Conservation (phyloP, 2,888 invertebrate species). For the Ligdia adustata region DNA sequence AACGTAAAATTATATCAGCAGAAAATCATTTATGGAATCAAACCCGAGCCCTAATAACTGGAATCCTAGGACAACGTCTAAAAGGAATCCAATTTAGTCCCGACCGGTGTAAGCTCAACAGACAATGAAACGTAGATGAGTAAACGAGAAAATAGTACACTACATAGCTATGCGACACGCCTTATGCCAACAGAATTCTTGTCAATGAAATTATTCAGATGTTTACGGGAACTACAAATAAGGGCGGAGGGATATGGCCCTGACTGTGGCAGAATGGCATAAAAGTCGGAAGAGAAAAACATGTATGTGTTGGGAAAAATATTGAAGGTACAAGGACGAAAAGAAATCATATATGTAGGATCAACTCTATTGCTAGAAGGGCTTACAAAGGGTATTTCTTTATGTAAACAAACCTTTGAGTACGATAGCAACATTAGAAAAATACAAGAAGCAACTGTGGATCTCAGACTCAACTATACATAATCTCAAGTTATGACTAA, state of each 20-base stretch:
- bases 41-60: conserved; percentile 9
- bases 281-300: not conserved
- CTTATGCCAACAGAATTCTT: conserved; percentile 4
- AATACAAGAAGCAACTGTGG: too few relatives aligned
- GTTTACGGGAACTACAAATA: conserved; percentile 10
- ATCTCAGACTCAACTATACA: too few relatives aligned
- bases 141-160: conserved; percentile 14
- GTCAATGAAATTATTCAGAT: conserved; percentile 16
- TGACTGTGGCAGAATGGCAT: not conserved
- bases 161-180: conserved; percentile 12
- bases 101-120: conserved; percentile 12
- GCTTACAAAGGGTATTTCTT: too few relatives aligned
- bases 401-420: too few relatives aligned
- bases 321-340: too few relatives aligned
- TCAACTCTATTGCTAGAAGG: too few relatives aligned
- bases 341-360: too few relatives aligned
- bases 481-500: too few relatives aligned
- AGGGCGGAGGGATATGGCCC: not conserved
- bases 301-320: conserved; percentile 2
- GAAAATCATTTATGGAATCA: too few relatives aligned
- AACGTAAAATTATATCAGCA: not conserved
- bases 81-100: conserved; percentile 15
- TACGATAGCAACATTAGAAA: too few relatives aligned
- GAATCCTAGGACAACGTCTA: conserved; percentile 6
- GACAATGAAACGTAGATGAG: conserved; percentile 18